Conservation (phyloP, 2,113 vertebrate species). For the Aix galericulata region DNA sequence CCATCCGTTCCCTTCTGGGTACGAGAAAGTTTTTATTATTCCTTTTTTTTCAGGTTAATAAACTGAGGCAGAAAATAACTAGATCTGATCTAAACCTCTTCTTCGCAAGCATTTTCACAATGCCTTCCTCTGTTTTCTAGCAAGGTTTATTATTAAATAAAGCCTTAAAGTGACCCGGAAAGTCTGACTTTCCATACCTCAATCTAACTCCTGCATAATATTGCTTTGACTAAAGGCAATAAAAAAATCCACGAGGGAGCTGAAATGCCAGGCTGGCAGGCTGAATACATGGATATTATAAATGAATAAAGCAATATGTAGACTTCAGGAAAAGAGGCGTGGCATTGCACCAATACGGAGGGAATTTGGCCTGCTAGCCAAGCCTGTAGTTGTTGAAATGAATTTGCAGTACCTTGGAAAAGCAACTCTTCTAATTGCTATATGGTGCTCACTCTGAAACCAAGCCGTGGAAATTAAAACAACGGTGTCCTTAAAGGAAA, state of each 20-base stretch:
- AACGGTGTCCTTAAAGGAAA: neutral
- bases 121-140: neutral
- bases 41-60: neutral
- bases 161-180: neutral
- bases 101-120: neutral
- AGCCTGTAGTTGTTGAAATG: neutral
- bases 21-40: neutral
- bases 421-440: neutral
- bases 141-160: conserved; percentile 8
- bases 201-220: neutral
- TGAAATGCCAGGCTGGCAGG: neutral
- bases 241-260: neutral
- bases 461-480: neutral
- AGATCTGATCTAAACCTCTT: neutral
- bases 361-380: neutral
- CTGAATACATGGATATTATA: neutral
- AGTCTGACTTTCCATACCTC: neutral
- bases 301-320: neutral
- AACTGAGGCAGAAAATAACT: neutral
- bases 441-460: neutral
- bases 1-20: neutral
- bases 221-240: conserved; percentile 16
- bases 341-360: neutral
- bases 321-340: neutral
- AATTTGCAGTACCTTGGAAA: neutral